Conservation (phyloP, 2,797 vertebrate species). For the Gymnothorax reevesii region DNA sequence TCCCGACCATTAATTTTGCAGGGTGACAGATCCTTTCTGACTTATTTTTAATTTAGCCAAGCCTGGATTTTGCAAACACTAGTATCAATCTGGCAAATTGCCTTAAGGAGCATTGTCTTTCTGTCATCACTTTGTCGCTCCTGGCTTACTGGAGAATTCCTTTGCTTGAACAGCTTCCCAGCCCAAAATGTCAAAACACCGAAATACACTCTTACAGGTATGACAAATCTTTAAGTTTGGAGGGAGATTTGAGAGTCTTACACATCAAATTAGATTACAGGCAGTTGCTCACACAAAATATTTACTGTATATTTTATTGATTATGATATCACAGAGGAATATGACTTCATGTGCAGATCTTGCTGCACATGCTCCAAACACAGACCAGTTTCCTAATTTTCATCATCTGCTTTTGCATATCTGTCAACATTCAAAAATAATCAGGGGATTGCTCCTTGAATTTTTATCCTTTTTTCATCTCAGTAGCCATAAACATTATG, state of each 20-base stretch:
- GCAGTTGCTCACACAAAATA: background rate
- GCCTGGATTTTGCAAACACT: background rate
- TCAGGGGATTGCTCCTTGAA: background rate
- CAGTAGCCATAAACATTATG: background rate
- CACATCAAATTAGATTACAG: background rate
- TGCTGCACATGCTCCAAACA: background rate
- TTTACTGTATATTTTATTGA: background rate
- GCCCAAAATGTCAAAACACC: background rate
- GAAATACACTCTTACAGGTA: background rate
- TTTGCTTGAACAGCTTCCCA: background rate
- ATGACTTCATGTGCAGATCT: background rate
- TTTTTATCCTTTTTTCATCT: background rate
- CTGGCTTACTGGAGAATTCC: background rate
- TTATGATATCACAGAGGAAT: background rate
- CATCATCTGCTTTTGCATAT: background rate
- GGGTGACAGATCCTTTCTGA: background rate
- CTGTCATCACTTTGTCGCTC: constrained; percentile 1
- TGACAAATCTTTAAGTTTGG: background rate
- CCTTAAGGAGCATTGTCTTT: background rate
- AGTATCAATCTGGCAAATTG: background rate
- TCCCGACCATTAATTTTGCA: background rate
- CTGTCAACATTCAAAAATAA: background rate
- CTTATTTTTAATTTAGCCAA: constrained; percentile 1
- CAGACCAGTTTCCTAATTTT: background rate
- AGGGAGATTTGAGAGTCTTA: background rate